These are phyloP conservation scores for Illadopsis cleaveri DNA, from an alignment of 2,113 vertebrate species.

Conservation along the genomic window DNA sequence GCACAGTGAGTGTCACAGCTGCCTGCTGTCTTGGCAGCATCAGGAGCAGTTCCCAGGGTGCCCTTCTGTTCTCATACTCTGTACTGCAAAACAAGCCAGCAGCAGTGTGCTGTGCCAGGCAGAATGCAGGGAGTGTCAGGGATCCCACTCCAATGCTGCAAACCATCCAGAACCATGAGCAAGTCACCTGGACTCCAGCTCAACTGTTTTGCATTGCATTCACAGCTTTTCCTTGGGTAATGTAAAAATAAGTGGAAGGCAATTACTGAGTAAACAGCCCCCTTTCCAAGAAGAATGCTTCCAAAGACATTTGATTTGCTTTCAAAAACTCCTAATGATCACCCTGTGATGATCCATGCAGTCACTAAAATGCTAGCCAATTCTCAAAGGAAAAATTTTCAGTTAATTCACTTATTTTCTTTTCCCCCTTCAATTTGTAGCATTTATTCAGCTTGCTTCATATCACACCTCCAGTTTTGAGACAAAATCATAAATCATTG, in stretches of 20 bases:
- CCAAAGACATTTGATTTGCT: background rate
- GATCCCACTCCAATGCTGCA: background rate
- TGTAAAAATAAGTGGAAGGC: background rate
- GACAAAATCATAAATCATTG: constrained; percentile 9
- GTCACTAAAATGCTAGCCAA: background rate
- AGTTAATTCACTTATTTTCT: background rate
- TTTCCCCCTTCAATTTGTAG: background rate
- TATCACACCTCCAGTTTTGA: constrained; percentile 18
- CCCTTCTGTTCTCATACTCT: constrained; percentile 1
- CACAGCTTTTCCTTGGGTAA: background rate
- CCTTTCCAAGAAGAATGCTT: background rate
- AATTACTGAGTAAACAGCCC: background rate
- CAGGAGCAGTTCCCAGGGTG: background rate
- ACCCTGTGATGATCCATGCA: background rate
- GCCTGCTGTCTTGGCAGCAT: constrained; percentile 19
- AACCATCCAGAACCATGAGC: background rate
- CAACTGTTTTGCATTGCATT: background rate
- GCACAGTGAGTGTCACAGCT: background rate
- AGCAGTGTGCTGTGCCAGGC: background rate
- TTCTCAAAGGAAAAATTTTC: background rate
- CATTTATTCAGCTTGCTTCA: constrained; percentile 26
- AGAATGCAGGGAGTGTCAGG: background rate
- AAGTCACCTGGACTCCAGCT: background rate
- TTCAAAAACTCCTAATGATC: background rate
- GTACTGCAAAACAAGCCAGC: background rate